Base-by-base conservation (phyloP, 2,113 vertebrate species). In the Podilymbus podiceps region DNA sequence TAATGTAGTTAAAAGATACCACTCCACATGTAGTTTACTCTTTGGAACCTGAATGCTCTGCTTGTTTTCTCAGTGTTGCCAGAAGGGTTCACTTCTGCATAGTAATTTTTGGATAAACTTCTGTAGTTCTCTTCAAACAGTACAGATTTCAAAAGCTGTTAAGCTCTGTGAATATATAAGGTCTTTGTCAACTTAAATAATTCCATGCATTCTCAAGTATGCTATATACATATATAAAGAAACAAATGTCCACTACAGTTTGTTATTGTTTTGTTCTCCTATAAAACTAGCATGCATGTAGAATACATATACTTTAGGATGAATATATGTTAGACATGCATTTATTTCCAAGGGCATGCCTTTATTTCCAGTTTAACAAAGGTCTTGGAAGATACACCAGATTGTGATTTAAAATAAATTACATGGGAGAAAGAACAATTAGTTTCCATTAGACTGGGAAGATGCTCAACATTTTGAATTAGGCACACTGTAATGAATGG, bases 71-170 rank as follows among this genome's bases (percentile, higher is more conserved):
- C 47, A 58, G 80, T 58, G 17, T 67, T 95, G 88, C 90, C 84
- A 86, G 71, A 80, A 95, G 62, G 68, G 78, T 95, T 95, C 80
- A 42, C 35, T 96, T 97, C 82, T 91, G 85, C 40, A 68, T 88
- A 73, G 84, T 60, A 95, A 90, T 91, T 96, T 90, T 60, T 89
- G 74, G 86, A 38, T 94, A 81, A 88, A 91, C 88, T 84, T 93
- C 74, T 88, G 64, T 75, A 49, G 22, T 73, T 88, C 17, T 90
- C 64, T 93, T 95, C 86, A 81, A 80, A 75, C 52, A 90, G 76
- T 90, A 22, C 62, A 9, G 27, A 10, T 95, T 95, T 94, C 73
- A 71, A 96, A 91, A 90, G 33, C 60, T 89, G 2, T 95, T 92
- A 84, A 91, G 73, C 33, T 66, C 30, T 30, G 9, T 71, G 42